A percentile compares a stretch with the other conserved stretches of the same genome.
Conservation (phyloP, 2,797 vertebrate species). For the Microctenopoma stevenorrisi region DNA sequence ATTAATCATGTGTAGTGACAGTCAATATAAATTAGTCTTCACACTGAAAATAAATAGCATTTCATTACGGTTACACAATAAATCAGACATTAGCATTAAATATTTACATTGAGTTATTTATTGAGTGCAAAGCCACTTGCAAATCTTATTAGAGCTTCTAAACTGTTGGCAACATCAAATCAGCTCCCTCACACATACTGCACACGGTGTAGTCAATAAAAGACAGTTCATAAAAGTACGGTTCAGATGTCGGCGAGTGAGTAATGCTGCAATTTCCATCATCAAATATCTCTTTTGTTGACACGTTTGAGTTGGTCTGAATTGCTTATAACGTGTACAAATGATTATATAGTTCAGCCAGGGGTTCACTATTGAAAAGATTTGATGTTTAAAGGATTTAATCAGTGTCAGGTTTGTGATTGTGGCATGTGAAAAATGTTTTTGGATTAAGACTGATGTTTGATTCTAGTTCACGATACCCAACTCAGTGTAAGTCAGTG, state of each 20-base stretch:
- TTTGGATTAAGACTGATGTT: neutral
- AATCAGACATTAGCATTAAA: constrained; percentile 29
- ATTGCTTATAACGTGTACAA: neutral
- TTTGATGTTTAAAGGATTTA: neutral
- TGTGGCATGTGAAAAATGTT: neutral
- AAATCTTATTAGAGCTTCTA: constrained; percentile 22
- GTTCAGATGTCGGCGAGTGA: constrained; percentile 12
- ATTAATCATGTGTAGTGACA: neutral
- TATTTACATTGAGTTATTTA: constrained; percentile 28
- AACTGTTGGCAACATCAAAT: constrained; percentile 12
- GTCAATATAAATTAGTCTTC: constrained; percentile 12
- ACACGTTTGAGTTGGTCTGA: neutral
- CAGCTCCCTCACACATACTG: constrained; percentile 9
- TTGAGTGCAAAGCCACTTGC: constrained; percentile 14
- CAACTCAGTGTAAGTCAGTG: neutral
- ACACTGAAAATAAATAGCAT: constrained; percentile 15
- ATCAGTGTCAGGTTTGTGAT: neutral
- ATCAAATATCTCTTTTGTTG: constrained; percentile 2
- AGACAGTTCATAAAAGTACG: constrained; percentile 3
- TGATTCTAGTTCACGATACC: too few species aligned
- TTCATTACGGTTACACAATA: constrained; percentile 21
- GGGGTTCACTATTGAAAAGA: neutral
- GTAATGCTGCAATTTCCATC: neutral
- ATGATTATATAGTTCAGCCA: neutral
- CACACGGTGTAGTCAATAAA: neutral